Evolutionary conservation across 2,113 vertebrate species (phyloP).

Genomic region (Ardeotis arabs): DNA sequence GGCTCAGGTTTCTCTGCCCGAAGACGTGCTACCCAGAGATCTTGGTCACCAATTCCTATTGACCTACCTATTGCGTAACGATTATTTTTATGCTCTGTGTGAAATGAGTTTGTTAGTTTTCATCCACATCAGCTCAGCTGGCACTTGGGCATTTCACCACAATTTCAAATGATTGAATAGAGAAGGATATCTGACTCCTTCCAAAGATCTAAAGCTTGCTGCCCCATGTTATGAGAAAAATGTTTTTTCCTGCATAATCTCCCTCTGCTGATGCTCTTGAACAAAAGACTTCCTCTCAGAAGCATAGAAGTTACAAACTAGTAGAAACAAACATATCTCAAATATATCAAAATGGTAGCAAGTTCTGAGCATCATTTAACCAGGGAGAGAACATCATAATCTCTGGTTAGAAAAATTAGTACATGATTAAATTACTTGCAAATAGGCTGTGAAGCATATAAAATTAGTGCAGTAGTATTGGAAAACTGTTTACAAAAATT

Average conservation of each 20-base stretch:
- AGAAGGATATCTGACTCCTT: background rate
- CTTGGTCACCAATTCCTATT: background rate
- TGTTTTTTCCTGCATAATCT: background rate
- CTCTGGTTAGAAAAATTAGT: background rate
- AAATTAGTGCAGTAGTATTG: background rate
- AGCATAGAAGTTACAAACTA: background rate
- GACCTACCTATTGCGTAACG: background rate
- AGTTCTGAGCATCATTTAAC: background rate
- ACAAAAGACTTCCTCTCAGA: background rate
- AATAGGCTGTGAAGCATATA: background rate
- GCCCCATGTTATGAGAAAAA: background rate
- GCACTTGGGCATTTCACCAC: background rate
- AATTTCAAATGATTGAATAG: background rate
- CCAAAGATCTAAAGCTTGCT: background rate
- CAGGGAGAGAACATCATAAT: background rate
- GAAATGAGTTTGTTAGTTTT: background rate
- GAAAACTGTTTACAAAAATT: slow-evolving; percentile 26
- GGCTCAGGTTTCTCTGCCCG: background rate
- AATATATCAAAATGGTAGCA: background rate
- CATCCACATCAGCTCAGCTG: background rate
- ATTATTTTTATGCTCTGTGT: background rate
- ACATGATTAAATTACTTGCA: background rate
- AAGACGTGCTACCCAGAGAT: background rate
- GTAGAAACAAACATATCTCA: background rate
- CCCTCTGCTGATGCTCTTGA: background rate